Base-by-base conservation (phyloP, 92 coral and sea anemone genomes). In the Palythoa heliodiscus region DNA sequence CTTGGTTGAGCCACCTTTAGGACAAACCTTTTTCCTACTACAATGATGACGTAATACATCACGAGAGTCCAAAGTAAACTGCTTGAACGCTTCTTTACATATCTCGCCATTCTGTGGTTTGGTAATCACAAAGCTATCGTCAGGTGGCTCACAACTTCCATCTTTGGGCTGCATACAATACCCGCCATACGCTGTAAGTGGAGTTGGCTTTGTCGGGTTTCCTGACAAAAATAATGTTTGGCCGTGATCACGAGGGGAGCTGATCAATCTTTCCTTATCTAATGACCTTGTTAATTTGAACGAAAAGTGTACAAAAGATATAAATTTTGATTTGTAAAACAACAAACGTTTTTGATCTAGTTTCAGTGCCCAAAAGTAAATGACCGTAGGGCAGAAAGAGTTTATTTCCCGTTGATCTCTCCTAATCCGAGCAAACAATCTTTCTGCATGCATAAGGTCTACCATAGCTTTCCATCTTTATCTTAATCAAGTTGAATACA, bases 21-120 rank as follows among this genome's bases (percentile, higher is more conserved):
- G 93, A 54, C 93, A 91, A 16, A 91, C 91, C 22, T 58, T 84
- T 69, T 80, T 77, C 12, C 91, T 75, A 64, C 93, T 91, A 63
- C 93, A 87, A 48, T 77, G 85, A 83, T 91, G 93, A 76, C 93
- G 80, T 20, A 91, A 52, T 4, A 78, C 64, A 0, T 87, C 91
- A 15, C 66, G 78, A 1, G 83, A 52, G 52, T 88, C 91, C 73
- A 88, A 69, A n/a, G 74, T 83, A 47, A 93, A 93, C 63, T 91
- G 88, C 54, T 88, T 77, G 61, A 86, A 86, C 15, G 83, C 73
- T 25, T 88, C 87, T 29, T 76, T 35, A 55, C 96, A 93, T 52
- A 52, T 75, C 53, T 17, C 75, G 54, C 92, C 93, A 0, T 82
- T 40, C 39, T 40, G 60, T 11, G 52, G 20, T 64, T 75, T 89